Evolutionary conservation across 2,888 invertebrate species (phyloP), one percentile per base, ranked within the genome.

Genomic region (Agelastica alni): DNA sequence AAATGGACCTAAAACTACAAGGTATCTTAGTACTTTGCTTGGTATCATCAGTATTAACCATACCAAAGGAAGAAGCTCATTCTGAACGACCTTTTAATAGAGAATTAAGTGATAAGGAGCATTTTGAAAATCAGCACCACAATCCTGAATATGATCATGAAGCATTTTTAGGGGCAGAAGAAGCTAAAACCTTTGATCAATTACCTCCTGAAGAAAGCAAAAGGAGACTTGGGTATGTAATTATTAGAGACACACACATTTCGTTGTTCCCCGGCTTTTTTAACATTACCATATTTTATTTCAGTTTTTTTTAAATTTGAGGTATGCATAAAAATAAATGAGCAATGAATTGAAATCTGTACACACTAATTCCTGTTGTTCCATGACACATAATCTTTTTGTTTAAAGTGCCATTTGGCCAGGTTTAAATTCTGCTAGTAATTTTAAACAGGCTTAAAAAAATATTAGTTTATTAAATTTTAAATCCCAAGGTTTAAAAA

Each of bases 101-200:
- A 71, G 84, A 87, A 65, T 79, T 93, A 3, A 88, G 89, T 59
- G 87, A 91, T 60, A 83, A 86, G 47, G 87, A 90, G 60, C 96
- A 96, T 72, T 93, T 84, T 67, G 81, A 85, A 60, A 85, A 89
- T 61, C 88, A 87, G 17, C 85, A 89, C 56, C 94, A 94, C 69
- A 92, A 97, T 75, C 80, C 87, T 43, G 91, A 94, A 62, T 98
- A 92, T 74, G 98, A 98, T 72, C 98, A 98, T 72, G 97, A 98
- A 73, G 96, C 96, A 0, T 98, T 99, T 75, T 81, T 99, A 7
- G 98, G 98, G 0, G 93, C 95, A 72, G 51, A 56, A 32, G 86
- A 87, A 65, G 93, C 97, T 0, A 92, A 93, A 72, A 88, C 91
- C 2, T 99, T 97, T 73, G 96, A 97, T 73, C 90, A 96, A 67